A percentile compares a stretch with the other conserved stretches of the same genome.
Conservation (phyloP, 2,888 invertebrate species). For the Eutolmus rufibarbis region DNA sequence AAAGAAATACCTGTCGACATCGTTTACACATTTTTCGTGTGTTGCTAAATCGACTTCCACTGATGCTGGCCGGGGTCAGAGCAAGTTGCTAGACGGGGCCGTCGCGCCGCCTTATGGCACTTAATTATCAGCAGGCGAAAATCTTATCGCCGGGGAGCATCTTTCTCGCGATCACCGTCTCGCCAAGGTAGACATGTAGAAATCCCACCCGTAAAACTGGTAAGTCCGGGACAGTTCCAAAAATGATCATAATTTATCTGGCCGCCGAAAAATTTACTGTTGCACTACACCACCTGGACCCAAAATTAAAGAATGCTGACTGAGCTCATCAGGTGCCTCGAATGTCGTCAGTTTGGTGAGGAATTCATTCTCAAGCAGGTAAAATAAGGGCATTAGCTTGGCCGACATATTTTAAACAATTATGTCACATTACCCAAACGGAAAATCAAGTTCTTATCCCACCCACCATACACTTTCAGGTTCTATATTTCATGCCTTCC, state of each 20-base stretch:
- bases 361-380: background rate
- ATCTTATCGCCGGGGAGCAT: background rate
- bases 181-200: conserved; percentile 17
- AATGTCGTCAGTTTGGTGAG: background rate
- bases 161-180: background rate
- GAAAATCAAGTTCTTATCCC: background rate
- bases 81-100: background rate
- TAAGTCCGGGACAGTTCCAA: conserved; percentile 24
- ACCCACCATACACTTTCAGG: background rate
- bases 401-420: background rate
- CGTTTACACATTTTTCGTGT: background rate
- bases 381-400: background rate
- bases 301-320: background rate
- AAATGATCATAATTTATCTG: conserved; percentile 12
- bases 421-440: background rate
- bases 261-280: background rate
- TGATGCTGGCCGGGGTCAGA: background rate
- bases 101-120: background rate
- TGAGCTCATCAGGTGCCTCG: background rate
- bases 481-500: background rate
- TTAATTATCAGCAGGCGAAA: background rate
- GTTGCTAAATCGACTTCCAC: background rate
- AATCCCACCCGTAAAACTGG: conserved; percentile 18
- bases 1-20: conserved; percentile 2
- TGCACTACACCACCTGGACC: background rate